Evolutionary conservation across 2,797 vertebrate genomes (phyloP).

Genomic region (Leptatherina wallacei): DNA sequence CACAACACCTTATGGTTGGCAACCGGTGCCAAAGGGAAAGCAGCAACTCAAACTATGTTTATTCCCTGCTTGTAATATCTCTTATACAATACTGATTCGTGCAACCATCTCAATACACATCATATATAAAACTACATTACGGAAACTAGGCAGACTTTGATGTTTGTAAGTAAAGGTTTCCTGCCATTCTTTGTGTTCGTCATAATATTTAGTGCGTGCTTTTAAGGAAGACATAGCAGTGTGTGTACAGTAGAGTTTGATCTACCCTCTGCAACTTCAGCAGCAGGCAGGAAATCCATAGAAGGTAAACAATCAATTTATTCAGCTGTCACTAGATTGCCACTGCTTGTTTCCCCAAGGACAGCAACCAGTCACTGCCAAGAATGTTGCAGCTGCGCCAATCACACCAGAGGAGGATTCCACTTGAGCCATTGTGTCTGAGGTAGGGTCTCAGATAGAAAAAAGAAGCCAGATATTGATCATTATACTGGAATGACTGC

Average conservation of each 20-base stretch:
- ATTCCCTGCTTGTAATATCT: constrained; percentile 30
- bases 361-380: constrained; percentile 60
- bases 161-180: constrained; percentile 6
- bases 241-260: constrained; percentile 49
- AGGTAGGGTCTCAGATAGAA: constrained; percentile 10
- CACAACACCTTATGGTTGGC: constrained; percentile 77
- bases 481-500: neutral
- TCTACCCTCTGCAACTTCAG: constrained; percentile 57
- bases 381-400: constrained; percentile 50
- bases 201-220: constrained; percentile 23
- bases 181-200: constrained; percentile 37
- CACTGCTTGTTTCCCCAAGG: constrained; percentile 63
- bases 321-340: constrained; percentile 61
- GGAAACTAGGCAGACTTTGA: neutral
- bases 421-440: constrained; percentile 44
- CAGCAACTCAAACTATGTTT: constrained; percentile 42
- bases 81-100: neutral
- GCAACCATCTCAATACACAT: constrained; percentile 6
- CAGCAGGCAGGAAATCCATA: constrained; percentile 71
- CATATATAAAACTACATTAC: constrained; percentile 4
- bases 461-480: constrained; percentile 21
- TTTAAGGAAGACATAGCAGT: constrained; percentile 16
- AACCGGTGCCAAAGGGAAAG: constrained; percentile 69
- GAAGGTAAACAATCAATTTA: constrained; percentile 74
- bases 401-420: constrained; percentile 45